Base-by-base conservation (phyloP, 2,888 invertebrate species). In the Zelleria hepariella region DNA sequence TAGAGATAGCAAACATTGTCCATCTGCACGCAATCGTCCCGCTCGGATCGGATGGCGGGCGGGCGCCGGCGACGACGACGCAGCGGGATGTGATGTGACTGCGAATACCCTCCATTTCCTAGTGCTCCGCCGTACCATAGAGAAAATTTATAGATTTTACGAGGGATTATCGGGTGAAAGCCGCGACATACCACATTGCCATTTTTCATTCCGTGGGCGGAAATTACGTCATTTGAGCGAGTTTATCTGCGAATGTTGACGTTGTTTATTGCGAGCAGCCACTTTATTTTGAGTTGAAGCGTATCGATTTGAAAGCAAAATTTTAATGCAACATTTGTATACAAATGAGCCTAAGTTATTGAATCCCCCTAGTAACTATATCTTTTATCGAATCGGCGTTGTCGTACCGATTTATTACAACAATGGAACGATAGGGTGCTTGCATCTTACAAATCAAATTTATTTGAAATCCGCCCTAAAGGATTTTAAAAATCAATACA, bases 1-100 rank as follows among this genome's bases (percentile, higher is more conserved):
- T 83, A 74, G 78, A 83, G 87, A 86, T 86, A 86, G 86, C 85
- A 86, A 87, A 87, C 86, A 85, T 78, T 75, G 86, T 86, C 86
- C 88, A 86, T 86, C 87, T 87, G 88, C 80, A 86, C 84, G 83
- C 81, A 80, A 83, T 82, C 80, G 82, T 74, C 72, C 72, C 75
- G 71, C 26, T 74, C 73, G 74, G 70, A 71, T 72, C 69, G 66
- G 68, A 67, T 72, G 71, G 48, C 42, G 25, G 26, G 57, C 54
- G 25, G 53, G 23, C 53, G 18, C 3, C 53, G 15, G 47, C 25
- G 47, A 52, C 21, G 55, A n/a, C 24, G 21, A 51, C 60, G 66
- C 67, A 68, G 68, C 59, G 55, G 48, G 27, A 51, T 56, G 65
- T 67, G 68, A 68, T 71, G 70, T 67, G 72, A 66, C 66, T 65